Evolutionary conservation across 2,888 invertebrate genomes (phyloP).

Genomic region (Heliconius cydno): DNA sequence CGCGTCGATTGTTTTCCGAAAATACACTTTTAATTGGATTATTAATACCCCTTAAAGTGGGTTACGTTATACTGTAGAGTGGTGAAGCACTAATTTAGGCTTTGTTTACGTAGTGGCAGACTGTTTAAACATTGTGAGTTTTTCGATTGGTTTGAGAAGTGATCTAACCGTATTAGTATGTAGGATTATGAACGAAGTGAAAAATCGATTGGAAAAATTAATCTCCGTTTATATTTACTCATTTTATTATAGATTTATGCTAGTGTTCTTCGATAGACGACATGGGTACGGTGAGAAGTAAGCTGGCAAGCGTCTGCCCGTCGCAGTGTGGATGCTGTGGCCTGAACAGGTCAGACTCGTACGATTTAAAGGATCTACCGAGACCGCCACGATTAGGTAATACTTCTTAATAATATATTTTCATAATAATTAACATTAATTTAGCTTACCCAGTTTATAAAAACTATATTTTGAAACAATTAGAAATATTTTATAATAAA

Average conservation of each 20-base stretch:
- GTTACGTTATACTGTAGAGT: conserved; percentile 40
- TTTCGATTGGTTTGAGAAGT: conserved; percentile 53
- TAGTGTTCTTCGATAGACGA: conserved; percentile 23
- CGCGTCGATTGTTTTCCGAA: conserved; percentile 55
- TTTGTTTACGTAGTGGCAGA: conserved; percentile 67
- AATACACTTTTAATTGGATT: conserved; percentile 46
- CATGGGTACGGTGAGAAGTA: conserved; percentile 74
- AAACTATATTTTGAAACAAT: neutral
- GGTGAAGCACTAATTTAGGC: conserved; percentile 54
- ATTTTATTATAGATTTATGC: conserved; percentile 37
- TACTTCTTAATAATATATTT: neutral
- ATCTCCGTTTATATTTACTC: conserved; percentile 25
- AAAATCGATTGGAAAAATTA: conserved; percentile 44
- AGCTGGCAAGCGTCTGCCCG: conserved; percentile 60
- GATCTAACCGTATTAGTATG: conserved; percentile 62
- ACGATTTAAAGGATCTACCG: conserved; percentile 72
- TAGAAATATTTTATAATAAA: neutral
- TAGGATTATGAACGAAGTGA: conserved; percentile 54
- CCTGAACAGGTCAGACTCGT: conserved; percentile 59
- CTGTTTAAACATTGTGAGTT: conserved; percentile 55
- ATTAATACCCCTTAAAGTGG: conserved; percentile 48
- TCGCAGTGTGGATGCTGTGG: conserved; percentile 62
- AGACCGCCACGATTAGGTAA: conserved; percentile 62
- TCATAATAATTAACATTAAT: neutral
- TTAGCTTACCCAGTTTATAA: neutral